A percentile compares a stretch with the other conserved stretches of the same genome.
phyloP scores from a whole-genome alignment of 2,888 invertebrate genomes.

The Leptopterna dolabrata region DNA sequence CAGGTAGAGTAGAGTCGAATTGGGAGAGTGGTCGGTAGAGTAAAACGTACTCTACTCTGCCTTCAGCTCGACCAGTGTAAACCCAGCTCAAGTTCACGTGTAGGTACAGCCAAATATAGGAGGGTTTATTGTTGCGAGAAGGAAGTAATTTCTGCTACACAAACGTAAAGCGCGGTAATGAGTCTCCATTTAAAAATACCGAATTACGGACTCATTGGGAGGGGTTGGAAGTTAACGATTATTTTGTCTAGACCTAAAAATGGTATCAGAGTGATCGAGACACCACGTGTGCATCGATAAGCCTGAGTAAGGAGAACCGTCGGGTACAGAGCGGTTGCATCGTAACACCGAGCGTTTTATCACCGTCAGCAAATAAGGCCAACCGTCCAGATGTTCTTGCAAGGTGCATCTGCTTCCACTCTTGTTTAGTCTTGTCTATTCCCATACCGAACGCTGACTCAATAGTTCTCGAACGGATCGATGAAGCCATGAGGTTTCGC shows the following conservation, averaged over 20 bases:
- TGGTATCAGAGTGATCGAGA: neutral
- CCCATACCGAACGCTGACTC: conserved; percentile 26
- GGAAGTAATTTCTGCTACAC: no score
- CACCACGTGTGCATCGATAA: neutral
- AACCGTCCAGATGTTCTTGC: conserved; percentile 16
- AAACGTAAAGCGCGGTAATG: no score
- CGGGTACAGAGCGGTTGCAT: neutral
- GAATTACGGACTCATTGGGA: neutral
- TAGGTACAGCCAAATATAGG: no score
- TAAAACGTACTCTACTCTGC: no score
- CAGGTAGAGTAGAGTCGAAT: no score
- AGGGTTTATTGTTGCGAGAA: no score
- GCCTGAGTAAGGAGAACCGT: no score
- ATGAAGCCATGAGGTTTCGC: neutral
- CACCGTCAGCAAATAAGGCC: neutral
- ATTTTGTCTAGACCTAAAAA: neutral
- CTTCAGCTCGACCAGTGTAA: no score
- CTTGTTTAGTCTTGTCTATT: conserved; percentile 42
- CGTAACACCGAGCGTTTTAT: conserved; percentile 12
- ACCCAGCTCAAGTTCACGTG: no score
- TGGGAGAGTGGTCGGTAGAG: no score
- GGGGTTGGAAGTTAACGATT: neutral
- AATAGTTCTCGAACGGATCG: conserved; percentile 30
- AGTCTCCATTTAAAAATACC: no score
- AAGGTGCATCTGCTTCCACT: conserved; percentile 41